Evolutionary conservation across 2,888 invertebrate genomes (phyloP).

Genomic region (Stenchaetothrips biformis): DNA sequence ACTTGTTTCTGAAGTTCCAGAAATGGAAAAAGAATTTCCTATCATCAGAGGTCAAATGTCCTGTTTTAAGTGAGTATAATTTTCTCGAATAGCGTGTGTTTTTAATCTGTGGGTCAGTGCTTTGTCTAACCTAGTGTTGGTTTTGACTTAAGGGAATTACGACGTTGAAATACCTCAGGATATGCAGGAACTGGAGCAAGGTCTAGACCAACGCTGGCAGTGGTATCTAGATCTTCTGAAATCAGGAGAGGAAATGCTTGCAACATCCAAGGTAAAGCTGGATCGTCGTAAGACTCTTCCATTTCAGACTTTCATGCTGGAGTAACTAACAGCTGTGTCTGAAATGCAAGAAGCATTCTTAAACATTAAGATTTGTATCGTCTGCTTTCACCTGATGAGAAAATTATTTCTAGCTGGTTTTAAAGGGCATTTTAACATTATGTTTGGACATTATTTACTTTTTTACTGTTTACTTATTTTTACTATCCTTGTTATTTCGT

Average conservation of each 20-base stretch:
- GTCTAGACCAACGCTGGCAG: constrained; percentile 61
- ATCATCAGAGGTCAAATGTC: constrained; percentile 70
- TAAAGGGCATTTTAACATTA: no score
- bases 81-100: constrained; percentile 29
- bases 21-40: constrained; percentile 66
- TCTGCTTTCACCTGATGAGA: neutral
- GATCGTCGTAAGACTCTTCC: constrained; percentile 46
- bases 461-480: neutral
- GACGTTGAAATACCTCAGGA: constrained; percentile 63
- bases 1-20: constrained; percentile 58
- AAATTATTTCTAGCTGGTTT: neutral
- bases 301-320: neutral
- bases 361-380: neutral
- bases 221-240: constrained; percentile 39
- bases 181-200: constrained; percentile 53
- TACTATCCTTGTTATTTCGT: neutral
- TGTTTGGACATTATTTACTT: neutral
- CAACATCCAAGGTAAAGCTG: constrained; percentile 52
- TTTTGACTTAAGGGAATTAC: constrained; percentile 55
- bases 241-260: constrained; percentile 52
- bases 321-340: neutral
- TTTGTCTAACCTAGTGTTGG: constrained; percentile 11
- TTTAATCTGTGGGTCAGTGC: constrained; percentile 22
- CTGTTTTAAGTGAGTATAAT: constrained; percentile 53
- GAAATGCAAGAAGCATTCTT: no score